These are phyloP conservation scores for Oeneis ivallda DNA, from an alignment of 2,888 invertebrate species.

Conservation along the genomic window DNA sequence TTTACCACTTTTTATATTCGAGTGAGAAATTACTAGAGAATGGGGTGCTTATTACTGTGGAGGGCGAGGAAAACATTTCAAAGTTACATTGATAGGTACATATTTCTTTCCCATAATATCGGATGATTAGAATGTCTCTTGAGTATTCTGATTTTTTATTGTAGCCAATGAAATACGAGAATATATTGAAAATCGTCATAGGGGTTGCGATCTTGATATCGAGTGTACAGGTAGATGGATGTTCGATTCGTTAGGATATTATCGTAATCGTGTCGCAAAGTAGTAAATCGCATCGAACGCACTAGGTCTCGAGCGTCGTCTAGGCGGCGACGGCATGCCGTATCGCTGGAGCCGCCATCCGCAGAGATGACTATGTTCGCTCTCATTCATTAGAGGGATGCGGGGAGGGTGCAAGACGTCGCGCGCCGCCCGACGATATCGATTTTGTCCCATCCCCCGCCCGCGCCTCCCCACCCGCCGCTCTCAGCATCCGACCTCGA, in stretches of 20 bases:
- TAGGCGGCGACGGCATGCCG: constrained; percentile 57
- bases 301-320: constrained; percentile 55
- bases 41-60: neutral
- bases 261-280: constrained; percentile 49
- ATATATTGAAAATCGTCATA: constrained; percentile 32
- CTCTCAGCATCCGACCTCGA: constrained; percentile 81
- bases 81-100: too few species aligned
- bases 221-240: constrained; percentile 44
- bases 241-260: constrained; percentile 40
- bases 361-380: constrained; percentile 78
- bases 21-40: neutral
- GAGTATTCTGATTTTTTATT: neutral
- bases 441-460: constrained; percentile 76
- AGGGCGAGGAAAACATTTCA: neutral
- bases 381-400: constrained; percentile 80
- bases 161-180: constrained; percentile 1
- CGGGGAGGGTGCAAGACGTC: constrained; percentile 74
- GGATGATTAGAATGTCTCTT: neutral
- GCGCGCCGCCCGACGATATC: constrained; percentile 80
- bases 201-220: constrained; percentile 29
- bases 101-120: neutral
- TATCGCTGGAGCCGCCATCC: constrained; percentile 71
- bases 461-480: constrained; percentile 62
- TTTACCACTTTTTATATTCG: neutral
- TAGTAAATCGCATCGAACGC: constrained; percentile 54